Evolutionary conservation across 2,888 invertebrate species (phyloP).

Genomic region (Calameuta idolon): DNA sequence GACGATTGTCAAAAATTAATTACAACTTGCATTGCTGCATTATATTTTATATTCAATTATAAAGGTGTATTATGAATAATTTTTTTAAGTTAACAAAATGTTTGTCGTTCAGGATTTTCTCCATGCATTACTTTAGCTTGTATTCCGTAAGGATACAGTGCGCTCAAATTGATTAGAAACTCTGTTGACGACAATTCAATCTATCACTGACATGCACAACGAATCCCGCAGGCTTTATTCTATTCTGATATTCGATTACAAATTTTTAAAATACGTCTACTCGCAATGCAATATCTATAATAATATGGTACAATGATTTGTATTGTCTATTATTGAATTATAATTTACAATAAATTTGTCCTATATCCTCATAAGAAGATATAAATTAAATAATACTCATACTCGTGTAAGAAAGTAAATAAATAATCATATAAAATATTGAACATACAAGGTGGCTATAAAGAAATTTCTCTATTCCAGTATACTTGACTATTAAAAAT

Average conservation of each 20-base stretch:
- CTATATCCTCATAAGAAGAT: neutral
- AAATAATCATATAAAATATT: neutral
- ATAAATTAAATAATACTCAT: neutral
- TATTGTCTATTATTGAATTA: neutral
- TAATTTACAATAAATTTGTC: neutral
- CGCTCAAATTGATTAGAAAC: constrained; percentile 15
- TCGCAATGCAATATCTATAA: no score
- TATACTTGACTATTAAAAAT: neutral
- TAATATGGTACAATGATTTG: neutral
- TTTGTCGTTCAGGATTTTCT: neutral
- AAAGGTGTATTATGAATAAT: neutral
- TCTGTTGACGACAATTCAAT: constrained; percentile 22
- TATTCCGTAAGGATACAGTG: neutral
- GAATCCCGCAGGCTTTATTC: constrained; percentile 9
- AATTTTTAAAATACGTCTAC: neutral
- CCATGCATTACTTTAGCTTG: neutral
- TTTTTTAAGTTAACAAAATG: neutral
- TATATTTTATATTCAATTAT: neutral
- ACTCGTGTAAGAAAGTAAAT: neutral
- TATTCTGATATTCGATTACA: constrained; percentile 14
- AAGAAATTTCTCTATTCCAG: neutral
- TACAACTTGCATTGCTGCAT: no score
- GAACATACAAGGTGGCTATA: neutral
- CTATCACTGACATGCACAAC: constrained; percentile 13
- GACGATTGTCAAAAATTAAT: no score